Percentiles rank a stretch among this genome's conserved stretches.
Evolutionary conservation across 2,888 invertebrate species (phyloP).

Genomic region (Pachymerium ferrugineum): DNA sequence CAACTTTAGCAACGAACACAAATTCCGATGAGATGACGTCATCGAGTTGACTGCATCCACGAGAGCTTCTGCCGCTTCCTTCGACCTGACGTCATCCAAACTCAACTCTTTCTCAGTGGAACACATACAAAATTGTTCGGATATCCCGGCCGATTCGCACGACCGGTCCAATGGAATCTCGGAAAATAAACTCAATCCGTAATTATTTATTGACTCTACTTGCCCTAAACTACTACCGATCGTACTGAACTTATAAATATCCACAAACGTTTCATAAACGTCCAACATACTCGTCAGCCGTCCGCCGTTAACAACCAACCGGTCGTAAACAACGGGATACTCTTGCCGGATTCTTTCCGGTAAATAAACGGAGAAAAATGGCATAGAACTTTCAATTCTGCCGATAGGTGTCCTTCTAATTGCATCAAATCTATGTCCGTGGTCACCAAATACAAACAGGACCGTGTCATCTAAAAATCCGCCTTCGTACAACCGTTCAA

Average conservation of each 20-base stretch:
- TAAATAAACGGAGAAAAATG: slow-evolving; percentile 66
- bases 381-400: slow-evolving; percentile 75
- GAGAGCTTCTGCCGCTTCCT: slow-evolving; percentile 57
- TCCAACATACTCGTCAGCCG: slow-evolving; percentile 78
- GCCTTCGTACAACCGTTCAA: slow-evolving; percentile 38
- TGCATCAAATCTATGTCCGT: slow-evolving; percentile 47
- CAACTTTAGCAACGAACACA: slow-evolving; percentile 60
- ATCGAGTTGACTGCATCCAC: slow-evolving; percentile 62
- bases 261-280: slow-evolving; percentile 68
- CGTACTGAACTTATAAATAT: slow-evolving; percentile 56
- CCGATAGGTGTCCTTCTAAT: slow-evolving; percentile 53
- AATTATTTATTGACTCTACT: no score
- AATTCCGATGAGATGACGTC: slow-evolving; percentile 53
- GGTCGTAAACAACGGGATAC: slow-evolving; percentile 58
- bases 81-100: not conserved
- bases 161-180: slow-evolving; percentile 65
- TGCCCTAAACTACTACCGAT: not conserved
- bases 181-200: slow-evolving; percentile 70
- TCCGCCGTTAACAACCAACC: slow-evolving; percentile 58
- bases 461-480: slow-evolving; percentile 38
- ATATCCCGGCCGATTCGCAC: slow-evolving; percentile 70
- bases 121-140: slow-evolving; percentile 84
- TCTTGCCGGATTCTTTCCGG: slow-evolving; percentile 64
- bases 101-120: slow-evolving; percentile 57
- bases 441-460: slow-evolving; percentile 45